Evolutionary conservation across 2,888 invertebrate species (phyloP).

Genomic region (Pyrocoelia pectoralis): DNA sequence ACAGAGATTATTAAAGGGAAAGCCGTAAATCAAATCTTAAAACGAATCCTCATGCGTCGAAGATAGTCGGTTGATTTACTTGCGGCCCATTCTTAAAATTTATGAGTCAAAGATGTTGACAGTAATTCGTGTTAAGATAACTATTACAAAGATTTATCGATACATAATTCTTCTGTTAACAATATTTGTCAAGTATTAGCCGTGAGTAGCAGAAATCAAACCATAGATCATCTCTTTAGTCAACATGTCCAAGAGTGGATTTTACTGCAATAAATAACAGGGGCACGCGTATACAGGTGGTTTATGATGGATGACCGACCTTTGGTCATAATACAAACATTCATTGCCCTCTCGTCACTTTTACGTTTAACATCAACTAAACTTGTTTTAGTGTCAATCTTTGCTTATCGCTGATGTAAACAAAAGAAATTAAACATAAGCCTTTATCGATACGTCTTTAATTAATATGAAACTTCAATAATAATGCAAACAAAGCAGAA

Average conservation of each 20-base stretch:
- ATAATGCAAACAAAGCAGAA: conserved; percentile 5
- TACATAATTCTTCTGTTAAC: conserved; percentile 58
- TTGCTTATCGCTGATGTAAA: conserved; percentile 6
- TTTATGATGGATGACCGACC: conserved; percentile 57
- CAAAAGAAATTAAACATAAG: background rate
- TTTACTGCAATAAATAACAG: conserved; percentile 53
- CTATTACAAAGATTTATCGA: conserved; percentile 59
- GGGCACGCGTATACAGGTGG: conserved; percentile 52
- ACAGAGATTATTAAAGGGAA: conserved; percentile 15
- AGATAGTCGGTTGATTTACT: conserved; percentile 29
- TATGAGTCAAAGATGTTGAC: conserved; percentile 57
- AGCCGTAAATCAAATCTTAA: conserved; percentile 30
- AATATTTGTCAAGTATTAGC: conserved; percentile 57
- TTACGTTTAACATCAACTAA: conserved; percentile 35
- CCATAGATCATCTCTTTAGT: conserved; percentile 58
- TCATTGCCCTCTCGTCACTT: conserved; percentile 53
- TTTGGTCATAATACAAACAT: conserved; percentile 54
- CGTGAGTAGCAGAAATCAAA: conserved; percentile 57
- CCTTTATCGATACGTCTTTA: background rate
- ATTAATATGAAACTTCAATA: background rate
- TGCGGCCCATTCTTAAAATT: conserved; percentile 45
- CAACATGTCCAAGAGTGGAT: conserved; percentile 56
- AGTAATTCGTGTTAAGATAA: conserved; percentile 57
- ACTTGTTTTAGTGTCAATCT: conserved; percentile 20
- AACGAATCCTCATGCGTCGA: conserved; percentile 23